Conservation (phyloP, 2,113 vertebrate genomes). For the Bufo bufo region DNA sequence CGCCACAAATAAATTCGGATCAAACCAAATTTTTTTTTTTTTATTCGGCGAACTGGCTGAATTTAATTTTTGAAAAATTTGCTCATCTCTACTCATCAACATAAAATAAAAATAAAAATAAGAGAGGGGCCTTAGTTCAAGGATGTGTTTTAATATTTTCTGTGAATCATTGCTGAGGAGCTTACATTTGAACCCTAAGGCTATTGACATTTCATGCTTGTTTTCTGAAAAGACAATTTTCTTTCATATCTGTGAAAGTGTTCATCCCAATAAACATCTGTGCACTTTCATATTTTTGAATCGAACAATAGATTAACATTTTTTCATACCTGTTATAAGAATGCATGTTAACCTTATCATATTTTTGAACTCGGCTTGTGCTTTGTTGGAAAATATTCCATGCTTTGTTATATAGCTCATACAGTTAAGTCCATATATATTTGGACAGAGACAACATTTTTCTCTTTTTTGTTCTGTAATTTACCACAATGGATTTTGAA, state of each 20-base stretch:
- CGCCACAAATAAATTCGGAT: no score
- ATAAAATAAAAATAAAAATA: not conserved
- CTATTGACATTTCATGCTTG: slow-evolving; percentile 18
- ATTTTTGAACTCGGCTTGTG: not conserved
- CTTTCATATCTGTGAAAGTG: slow-evolving; percentile 11
- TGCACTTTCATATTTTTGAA: slow-evolving; percentile 20
- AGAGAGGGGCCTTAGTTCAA: not conserved
- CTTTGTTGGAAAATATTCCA: not conserved
- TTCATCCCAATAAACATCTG: slow-evolving; percentile 24
- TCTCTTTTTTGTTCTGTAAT: no score
- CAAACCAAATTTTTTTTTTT: no score
- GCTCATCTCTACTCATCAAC: no score
- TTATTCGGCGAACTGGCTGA: no score
- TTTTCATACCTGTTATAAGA: slow-evolving; percentile 4
- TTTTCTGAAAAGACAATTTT: slow-evolving; percentile 17
- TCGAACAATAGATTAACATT: slow-evolving; percentile 8
- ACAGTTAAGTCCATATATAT: no score
- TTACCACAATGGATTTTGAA: no score
- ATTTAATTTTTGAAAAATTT: no score
- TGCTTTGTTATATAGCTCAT: not conserved
- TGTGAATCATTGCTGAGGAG: slow-evolving; percentile 10
- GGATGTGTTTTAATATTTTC: not conserved
- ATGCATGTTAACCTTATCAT: not conserved
- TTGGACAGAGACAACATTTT: no score
- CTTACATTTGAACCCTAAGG: not conserved